Percentiles rank a stretch among this genome's conserved stretches.
Conservation (phyloP, 2,888 invertebrate genomes). For the Agrenia bidenticulata region DNA sequence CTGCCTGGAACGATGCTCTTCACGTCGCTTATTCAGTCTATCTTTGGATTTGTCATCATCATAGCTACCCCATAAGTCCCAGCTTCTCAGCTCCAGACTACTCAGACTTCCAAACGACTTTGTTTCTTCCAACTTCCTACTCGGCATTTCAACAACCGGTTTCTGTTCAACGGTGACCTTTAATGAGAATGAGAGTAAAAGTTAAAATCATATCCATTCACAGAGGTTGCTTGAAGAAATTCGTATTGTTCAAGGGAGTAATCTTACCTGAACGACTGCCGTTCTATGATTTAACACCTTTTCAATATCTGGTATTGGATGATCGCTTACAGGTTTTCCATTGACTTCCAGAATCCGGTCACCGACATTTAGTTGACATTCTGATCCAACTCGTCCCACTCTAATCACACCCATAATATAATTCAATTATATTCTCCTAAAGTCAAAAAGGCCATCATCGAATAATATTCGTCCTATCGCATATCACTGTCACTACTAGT, state of each 20-base stretch:
- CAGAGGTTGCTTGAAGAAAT: background rate
- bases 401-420: constrained; percentile 50
- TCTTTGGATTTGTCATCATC: constrained; percentile 48
- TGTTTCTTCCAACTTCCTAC: constrained; percentile 49
- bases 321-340: constrained; percentile 80
- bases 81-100: constrained; percentile 48
- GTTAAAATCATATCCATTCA: background rate
- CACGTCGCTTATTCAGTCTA: constrained; percentile 48
- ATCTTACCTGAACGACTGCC: constrained; percentile 70
- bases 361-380: constrained; percentile 62
- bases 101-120: constrained; percentile 52
- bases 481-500: too few relatives aligned
- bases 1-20: constrained; percentile 50
- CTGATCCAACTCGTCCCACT: constrained; percentile 50
- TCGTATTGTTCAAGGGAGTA: background rate
- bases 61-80: constrained; percentile 49
- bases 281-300: constrained; percentile 71
- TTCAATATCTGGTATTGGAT: constrained; percentile 76
- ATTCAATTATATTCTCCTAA: constrained; percentile 3
- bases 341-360: constrained; percentile 91
- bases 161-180: constrained; percentile 52
- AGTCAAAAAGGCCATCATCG: too few relatives aligned
- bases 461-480: too few relatives aligned
- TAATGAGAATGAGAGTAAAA: constrained; percentile 9
- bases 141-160: constrained; percentile 44